A percentile compares a stretch with the other conserved stretches of the same genome.
Evolutionary conservation across 2,113 vertebrate genomes (phyloP).

Genomic region (Galeopterus variegatus): DNA sequence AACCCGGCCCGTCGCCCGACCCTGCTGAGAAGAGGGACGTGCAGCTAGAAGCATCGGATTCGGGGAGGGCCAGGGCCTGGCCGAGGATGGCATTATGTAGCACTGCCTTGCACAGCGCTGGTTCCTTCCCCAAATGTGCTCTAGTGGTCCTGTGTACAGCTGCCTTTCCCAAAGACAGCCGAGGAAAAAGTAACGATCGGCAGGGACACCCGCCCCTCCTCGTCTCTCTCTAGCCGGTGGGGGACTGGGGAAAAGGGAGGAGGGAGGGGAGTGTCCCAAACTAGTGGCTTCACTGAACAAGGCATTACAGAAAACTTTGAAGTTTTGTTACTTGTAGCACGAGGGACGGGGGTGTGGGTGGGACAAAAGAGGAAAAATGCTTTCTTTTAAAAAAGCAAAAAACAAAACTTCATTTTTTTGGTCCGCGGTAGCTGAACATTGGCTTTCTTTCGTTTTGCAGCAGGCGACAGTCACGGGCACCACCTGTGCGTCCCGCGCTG

Average conservation of each 20-base stretch:
- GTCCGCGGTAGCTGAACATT: background rate
- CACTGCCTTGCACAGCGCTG: slow-evolving; percentile 61
- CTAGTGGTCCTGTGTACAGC: background rate
- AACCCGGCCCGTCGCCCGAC: background rate
- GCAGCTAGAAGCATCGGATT: background rate
- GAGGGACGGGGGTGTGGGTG: too few relatives aligned
- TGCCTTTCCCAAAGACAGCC: background rate
- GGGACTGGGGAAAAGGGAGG: background rate
- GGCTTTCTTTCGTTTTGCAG: background rate
- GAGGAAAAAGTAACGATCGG: background rate
- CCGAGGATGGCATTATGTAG: background rate
- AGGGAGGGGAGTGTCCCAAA: background rate
- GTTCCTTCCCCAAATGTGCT: background rate
- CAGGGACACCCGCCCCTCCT: background rate
- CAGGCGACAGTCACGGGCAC: slow-evolving; percentile 3
- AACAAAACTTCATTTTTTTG: background rate
- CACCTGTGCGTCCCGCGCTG: slow-evolving; percentile 67
- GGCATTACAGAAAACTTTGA: background rate
- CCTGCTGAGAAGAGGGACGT: slow-evolving; percentile 45
- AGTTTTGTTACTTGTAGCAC: background rate
- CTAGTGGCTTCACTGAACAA: background rate
- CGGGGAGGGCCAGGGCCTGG: background rate
- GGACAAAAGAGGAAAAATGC: background rate
- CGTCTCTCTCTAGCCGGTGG: background rate
- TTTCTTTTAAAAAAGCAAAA: background rate